These are phyloP conservation scores for Laupala kohalensis DNA, from an alignment of 1,140 invertebrate species.

Conservation along the genomic window DNA sequence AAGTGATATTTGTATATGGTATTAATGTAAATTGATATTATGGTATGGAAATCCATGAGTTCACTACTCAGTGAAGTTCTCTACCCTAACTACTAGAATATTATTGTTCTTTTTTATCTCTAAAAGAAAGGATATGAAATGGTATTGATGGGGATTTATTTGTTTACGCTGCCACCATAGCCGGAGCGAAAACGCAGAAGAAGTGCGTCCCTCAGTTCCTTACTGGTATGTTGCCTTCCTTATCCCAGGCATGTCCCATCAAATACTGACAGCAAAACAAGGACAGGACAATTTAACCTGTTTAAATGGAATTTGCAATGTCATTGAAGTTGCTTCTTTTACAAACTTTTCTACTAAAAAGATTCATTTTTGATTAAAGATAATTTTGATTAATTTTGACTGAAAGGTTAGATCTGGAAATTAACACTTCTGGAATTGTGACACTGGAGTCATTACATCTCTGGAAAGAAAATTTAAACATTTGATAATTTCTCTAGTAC, in stretches of 20 bases:
- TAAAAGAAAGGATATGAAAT: neutral
- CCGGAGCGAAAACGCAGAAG: slow-evolving; percentile 19
- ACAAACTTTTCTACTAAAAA: too few species aligned
- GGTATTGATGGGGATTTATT: slow-evolving; percentile 22
- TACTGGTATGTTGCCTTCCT: slow-evolving; percentile 19
- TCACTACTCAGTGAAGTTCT: neutral
- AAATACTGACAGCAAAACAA: too few species aligned
- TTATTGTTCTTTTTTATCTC: neutral
- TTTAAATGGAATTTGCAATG: too few species aligned
- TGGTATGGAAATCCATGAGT: neutral
- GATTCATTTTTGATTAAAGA: too few species aligned
- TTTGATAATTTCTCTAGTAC: too few species aligned
- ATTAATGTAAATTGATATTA: neutral
- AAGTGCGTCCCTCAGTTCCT: slow-evolving; percentile 17
- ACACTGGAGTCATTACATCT: too few species aligned
- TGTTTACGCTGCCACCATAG: slow-evolving; percentile 19
- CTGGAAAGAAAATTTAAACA: too few species aligned
- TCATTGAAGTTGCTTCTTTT: too few species aligned
- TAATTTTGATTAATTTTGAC: too few species aligned
- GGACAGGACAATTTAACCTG: too few species aligned
- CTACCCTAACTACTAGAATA: neutral
- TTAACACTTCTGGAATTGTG: too few species aligned
- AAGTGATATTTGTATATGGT: neutral
- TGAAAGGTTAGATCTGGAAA: too few species aligned
- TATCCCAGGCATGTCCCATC: neutral